Percentiles rank a stretch among this genome's conserved stretches.
These are phyloP conservation scores for Cyprinus carpio DNA, from an alignment of 2,113 vertebrate genomes.

Conservation along the genomic window DNA sequence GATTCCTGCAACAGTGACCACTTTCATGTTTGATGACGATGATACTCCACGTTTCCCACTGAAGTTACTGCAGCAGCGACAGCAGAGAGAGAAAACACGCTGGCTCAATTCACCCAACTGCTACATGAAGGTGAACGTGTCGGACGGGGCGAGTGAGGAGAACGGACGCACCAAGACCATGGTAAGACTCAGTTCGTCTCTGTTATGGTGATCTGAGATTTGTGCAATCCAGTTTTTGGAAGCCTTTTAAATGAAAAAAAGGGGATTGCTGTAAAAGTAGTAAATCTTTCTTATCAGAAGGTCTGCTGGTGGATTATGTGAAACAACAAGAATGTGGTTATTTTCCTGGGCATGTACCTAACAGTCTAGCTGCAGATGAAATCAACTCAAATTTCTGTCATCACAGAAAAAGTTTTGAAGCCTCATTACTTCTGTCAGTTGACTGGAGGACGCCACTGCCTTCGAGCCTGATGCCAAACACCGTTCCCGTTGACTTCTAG, in stretches of 20 bases:
- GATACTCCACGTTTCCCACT: constrained; percentile 83
- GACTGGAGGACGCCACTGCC: too few relatives aligned
- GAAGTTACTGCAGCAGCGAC: constrained; percentile 90
- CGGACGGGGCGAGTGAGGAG: constrained; percentile 81
- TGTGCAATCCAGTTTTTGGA: neutral
- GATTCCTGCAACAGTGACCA: constrained; percentile 95
- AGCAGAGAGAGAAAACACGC: constrained; percentile 95
- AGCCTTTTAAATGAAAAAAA: neutral
- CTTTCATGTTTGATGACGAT: constrained; percentile 89
- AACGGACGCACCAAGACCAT: constrained; percentile 85
- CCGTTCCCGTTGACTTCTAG: constrained; percentile 39
- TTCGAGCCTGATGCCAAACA: neutral
- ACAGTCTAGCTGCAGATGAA: neutral
- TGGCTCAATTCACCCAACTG: constrained; percentile 97
- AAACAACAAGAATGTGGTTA: neutral
- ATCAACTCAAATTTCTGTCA: neutral
- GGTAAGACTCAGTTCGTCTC: constrained; percentile 64
- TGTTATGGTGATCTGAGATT: neutral
- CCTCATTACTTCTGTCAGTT: neutral
- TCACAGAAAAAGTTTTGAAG: neutral
- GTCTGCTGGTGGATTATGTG: neutral
- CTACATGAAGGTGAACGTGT: constrained; percentile 94
- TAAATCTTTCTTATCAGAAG: neutral
- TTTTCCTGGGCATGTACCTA: neutral
- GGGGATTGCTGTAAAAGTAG: neutral